These are phyloP conservation scores for Coreius guichenoti DNA, from an alignment of 2,797 vertebrate genomes.

Conservation along the genomic window DNA sequence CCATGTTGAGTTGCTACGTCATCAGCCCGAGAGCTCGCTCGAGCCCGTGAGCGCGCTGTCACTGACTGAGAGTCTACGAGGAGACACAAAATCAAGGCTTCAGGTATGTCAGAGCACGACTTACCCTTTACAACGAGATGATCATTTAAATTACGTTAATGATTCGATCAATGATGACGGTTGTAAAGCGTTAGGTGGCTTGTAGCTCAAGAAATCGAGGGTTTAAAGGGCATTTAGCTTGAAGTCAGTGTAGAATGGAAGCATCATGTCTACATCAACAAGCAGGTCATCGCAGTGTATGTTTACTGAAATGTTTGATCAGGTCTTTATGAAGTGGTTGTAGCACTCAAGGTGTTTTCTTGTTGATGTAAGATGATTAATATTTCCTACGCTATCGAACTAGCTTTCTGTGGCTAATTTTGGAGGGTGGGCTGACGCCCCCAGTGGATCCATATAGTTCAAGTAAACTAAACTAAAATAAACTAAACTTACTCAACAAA, in stretches of 20 bases:
- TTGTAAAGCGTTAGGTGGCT: not conserved
- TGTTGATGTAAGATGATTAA: not conserved
- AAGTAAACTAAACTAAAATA: not conserved
- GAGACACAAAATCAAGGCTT: slow-evolving; percentile 25
- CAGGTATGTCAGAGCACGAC: slow-evolving; percentile 5
- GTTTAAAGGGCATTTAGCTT: slow-evolving; percentile 30
- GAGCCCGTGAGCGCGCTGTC: slow-evolving; percentile 33
- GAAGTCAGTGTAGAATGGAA: not conserved
- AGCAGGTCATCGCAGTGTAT: not conserved
- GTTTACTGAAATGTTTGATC: not conserved
- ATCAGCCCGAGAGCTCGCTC: slow-evolving; percentile 54
- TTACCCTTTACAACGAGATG: not conserved
- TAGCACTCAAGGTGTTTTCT: not conserved
- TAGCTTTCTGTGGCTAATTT: slow-evolving; percentile 45
- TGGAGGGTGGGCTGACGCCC: slow-evolving; percentile 9
- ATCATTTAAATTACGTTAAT: not conserved
- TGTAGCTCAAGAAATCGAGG: no score
- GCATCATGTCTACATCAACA: slow-evolving; percentile 11
- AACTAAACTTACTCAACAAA: not conserved
- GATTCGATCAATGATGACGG: not conserved
- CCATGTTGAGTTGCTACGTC: slow-evolving; percentile 75
- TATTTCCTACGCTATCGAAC: not conserved
- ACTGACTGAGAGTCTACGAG: slow-evolving; percentile 6
- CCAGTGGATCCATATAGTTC: not conserved
- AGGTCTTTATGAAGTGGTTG: not conserved